Evolutionary conservation across 23 tunicate species (phyloP), one percentile per base, ranked within the genome.

Genomic region (Botrylloides violaceus): DNA sequence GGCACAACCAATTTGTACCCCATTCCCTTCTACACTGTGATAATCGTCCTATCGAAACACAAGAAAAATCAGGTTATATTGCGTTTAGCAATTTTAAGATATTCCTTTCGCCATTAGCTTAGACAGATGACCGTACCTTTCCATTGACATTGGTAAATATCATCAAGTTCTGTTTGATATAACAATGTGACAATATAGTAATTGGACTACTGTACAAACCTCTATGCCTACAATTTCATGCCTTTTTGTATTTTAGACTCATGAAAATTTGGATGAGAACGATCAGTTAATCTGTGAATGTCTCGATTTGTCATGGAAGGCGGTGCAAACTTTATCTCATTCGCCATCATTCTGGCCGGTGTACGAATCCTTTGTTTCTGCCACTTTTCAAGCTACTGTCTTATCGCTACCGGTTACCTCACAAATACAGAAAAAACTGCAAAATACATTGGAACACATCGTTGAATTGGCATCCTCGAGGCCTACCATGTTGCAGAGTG

Each of bases 261-360:
- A 15, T 15, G 53, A 43, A 15, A 43, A 43, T 43, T 15, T 7
- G 9, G 53, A 43, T 7, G 53, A 43, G 53, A 31, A 63, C 9
- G 12, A 26, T 19, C 34, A 63, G 4, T 43, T 38, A 22, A 43
- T 68, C 19, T 68, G 74, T 43, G 57, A 37, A 12, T 12, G 26
- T 22, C 9, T 68, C 18, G 58, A 39, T 4, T 19, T 43, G 18
- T 18, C 58, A 6, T 68, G 74, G 74, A 68, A 43, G 28, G 57
- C 58, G 26, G 27, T 68, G 24, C 19, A 24, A 19, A 32, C 74
- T 4, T 26, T 68, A 6, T 32, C 56, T 25, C 74, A 36, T 23
- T 68, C 74, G 5, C 56, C 74, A 4, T 39, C 56, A 38, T 68
- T 36, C 28, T 68, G 74, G 74, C 43, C 18, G 21, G 43, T 23